These are phyloP conservation scores for Phlogophora meticulosa DNA, from an alignment of 2,888 invertebrate genomes.

Conservation along the genomic window DNA sequence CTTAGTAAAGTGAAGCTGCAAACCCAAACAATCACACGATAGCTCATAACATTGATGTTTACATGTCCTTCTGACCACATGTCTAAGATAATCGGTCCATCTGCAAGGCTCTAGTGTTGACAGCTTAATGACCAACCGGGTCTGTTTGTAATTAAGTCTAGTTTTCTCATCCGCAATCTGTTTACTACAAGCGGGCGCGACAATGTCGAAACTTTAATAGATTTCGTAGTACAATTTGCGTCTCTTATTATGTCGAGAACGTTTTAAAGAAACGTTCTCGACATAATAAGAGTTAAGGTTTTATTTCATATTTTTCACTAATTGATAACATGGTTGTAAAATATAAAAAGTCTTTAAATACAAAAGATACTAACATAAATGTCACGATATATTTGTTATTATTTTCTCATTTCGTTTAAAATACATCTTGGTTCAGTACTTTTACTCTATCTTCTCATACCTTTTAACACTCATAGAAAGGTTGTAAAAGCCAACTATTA, in stretches of 20 bases:
- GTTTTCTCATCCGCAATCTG: constrained; percentile 67
- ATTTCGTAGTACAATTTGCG: constrained; percentile 18
- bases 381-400: too few species aligned
- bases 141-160: constrained; percentile 69
- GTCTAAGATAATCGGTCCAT: constrained; percentile 64
- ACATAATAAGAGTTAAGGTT: too few species aligned
- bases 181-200: constrained; percentile 46
- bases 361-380: neutral
- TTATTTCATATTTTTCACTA: neutral
- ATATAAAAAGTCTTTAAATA: neutral
- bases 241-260: constrained; percentile 1
- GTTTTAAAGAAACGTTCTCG: too few species aligned
- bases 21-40: constrained; percentile 81
- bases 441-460: too few species aligned
- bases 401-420: too few species aligned
- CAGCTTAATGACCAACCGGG: constrained; percentile 73
- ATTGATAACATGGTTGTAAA: neutral
- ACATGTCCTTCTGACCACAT: constrained; percentile 72
- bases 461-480: too few species aligned
- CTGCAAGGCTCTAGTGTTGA: constrained; percentile 76
- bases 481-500: neutral
- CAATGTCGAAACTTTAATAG: constrained; percentile 53
- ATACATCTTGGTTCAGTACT: too few species aligned
- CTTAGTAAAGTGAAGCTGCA: constrained; percentile 66
- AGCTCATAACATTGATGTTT: constrained; percentile 70